Conservation (phyloP, 2,888 invertebrate species). For the Tetragonisca angustula region DNA sequence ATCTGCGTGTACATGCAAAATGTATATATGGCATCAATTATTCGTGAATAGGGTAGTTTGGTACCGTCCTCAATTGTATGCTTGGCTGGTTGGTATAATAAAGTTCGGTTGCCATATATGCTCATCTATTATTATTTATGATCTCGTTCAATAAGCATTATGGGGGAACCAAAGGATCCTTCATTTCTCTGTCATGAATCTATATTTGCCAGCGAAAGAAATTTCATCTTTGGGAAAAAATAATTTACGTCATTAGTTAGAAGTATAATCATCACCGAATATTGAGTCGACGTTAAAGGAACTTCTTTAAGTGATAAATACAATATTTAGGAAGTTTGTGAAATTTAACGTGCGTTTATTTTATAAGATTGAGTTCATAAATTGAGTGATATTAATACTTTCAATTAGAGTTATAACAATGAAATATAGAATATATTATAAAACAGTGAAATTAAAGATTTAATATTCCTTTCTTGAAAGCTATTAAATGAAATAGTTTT, state of each 20-base stretch:
- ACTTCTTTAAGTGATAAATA: no score
- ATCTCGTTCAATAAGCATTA: neutral
- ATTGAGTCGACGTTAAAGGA: no score
- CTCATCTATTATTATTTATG: slow-evolving; percentile 4
- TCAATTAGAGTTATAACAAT: no score
- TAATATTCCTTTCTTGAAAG: no score
- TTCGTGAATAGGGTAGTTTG: neutral
- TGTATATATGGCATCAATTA: slow-evolving; percentile 17
- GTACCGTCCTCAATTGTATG: neutral
- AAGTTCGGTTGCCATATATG: neutral
- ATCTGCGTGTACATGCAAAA: neutral
- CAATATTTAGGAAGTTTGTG: no score
- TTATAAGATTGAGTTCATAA: no score
- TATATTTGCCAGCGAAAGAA: neutral
- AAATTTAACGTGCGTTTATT: no score
- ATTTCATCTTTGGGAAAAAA: neutral
- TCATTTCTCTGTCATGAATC: neutral
- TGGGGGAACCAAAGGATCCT: neutral
- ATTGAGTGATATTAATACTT: no score
- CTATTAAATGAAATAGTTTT: no score
- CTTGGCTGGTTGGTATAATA: neutral
- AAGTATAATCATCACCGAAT: no score
- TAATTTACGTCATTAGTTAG: neutral
- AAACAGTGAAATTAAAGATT: no score
- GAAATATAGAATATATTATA: no score